Evolutionary conservation across 1,140 invertebrate species (phyloP).

Genomic region (Eupristina koningsbergeri): DNA sequence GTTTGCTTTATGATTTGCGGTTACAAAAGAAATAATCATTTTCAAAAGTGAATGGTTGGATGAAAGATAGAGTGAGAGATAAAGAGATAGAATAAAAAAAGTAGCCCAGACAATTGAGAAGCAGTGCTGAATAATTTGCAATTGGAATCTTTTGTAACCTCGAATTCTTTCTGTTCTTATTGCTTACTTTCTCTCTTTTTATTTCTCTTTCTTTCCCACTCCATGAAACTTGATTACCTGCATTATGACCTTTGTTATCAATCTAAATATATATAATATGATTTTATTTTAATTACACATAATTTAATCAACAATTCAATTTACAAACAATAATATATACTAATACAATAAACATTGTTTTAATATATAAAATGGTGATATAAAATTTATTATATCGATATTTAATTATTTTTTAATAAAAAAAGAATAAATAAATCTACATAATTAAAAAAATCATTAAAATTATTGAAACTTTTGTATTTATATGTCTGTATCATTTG

Average conservation of each 20-base stretch:
- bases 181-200: not conserved
- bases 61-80: not conserved
- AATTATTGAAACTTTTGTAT: too few species aligned
- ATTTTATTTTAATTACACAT: not conserved
- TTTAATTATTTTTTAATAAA: too few species aligned
- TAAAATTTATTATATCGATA: too few species aligned
- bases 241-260: constrained; percentile 30
- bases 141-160: not conserved
- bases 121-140: not conserved
- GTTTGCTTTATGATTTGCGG: too few species aligned
- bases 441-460: too few species aligned
- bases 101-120: not conserved
- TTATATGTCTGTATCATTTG: too few species aligned
- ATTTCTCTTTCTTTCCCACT: not conserved
- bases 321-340: not conserved
- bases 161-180: not conserved
- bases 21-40: too few species aligned
- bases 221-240: constrained; percentile 22
- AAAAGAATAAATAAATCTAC: too few species aligned
- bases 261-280: not conserved
- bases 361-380: too few species aligned
- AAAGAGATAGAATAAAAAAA: not conserved
- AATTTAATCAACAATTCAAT: not conserved
- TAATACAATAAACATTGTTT: too few species aligned
- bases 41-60: not conserved